phyloP scores from a whole-genome alignment of 2,797 vertebrate genomes.

The Potorous gilbertii region DNA sequence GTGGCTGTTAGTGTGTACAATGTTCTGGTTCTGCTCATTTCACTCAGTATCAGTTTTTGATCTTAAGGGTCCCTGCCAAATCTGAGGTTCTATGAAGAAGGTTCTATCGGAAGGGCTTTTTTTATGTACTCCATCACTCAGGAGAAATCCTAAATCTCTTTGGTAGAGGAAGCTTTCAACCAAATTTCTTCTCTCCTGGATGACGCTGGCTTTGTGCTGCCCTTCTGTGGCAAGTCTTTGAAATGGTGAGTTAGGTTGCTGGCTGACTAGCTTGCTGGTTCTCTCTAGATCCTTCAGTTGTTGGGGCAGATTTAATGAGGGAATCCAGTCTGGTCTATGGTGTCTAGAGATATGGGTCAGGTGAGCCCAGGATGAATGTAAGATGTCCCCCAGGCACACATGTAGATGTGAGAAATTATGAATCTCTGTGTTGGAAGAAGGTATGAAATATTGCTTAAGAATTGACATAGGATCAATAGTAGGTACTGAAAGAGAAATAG shows the following conservation, averaged over 20 bases:
- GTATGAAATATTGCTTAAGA: background rate
- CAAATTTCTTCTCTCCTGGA: background rate
- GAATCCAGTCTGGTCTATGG: background rate
- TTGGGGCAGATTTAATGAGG: background rate
- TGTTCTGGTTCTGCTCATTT: no score
- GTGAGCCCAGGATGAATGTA: background rate
- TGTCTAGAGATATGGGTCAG: no score
- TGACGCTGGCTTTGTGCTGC: constrained; percentile 51
- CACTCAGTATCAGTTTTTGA: no score
- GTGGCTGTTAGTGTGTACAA: no score
- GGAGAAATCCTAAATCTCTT: background rate
- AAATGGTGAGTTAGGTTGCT: background rate
- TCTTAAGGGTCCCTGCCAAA: background rate
- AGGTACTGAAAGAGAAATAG: background rate
- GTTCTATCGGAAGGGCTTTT: background rate
- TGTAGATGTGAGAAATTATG: background rate
- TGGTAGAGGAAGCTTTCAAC: background rate
- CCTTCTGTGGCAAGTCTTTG: background rate
- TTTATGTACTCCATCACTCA: background rate
- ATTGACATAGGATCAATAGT: background rate
- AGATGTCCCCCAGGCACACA: background rate
- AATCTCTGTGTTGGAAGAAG: background rate
- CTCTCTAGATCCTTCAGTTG: background rate
- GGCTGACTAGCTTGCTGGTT: background rate
- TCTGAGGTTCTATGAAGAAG: background rate